phyloP scores from a whole-genome alignment of 2,888 invertebrate genomes.

The Orchesella flavescens region DNA sequence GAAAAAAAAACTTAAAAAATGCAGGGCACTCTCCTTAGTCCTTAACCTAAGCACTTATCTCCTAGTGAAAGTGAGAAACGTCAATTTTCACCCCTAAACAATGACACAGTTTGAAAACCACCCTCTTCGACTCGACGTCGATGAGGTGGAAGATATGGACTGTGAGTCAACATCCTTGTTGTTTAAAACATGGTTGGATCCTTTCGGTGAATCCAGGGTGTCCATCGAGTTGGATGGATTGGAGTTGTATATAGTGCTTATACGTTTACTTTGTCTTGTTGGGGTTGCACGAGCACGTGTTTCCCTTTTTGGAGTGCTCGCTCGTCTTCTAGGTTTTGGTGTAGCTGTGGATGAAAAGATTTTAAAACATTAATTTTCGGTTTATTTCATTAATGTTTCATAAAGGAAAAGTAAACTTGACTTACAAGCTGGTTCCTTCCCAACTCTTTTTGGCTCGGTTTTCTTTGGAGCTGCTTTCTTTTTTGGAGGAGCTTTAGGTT shows the following conservation, averaged over 20 bases:
- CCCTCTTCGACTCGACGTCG: constrained; percentile 54
- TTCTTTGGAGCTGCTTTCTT: constrained; percentile 46
- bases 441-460: constrained; percentile 58
- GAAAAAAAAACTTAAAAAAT: too few species aligned
- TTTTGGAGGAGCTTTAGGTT: constrained; percentile 15
- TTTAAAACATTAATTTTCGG: too few species aligned
- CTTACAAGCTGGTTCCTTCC: constrained; percentile 48
- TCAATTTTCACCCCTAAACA: constrained; percentile 35
- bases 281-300: constrained; percentile 48
- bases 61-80: too few species aligned
- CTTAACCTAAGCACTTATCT: too few species aligned
- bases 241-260: constrained; percentile 48
- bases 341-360: background rate
- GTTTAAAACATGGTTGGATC: constrained; percentile 45
- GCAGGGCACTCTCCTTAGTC: too few species aligned
- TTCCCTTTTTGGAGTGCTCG: constrained; percentile 44
- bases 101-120: constrained; percentile 68
- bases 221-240: constrained; percentile 44
- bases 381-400: too few species aligned
- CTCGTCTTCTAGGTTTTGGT: constrained; percentile 35
- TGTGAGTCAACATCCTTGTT: constrained; percentile 38
- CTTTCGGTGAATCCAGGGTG: constrained; percentile 41
- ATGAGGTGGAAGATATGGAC: constrained; percentile 54
- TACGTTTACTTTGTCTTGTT: constrained; percentile 55
- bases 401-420: background rate